Evolutionary conservation across 1,140 invertebrate genomes (phyloP).

Genomic region (Goniozus legneri): DNA sequence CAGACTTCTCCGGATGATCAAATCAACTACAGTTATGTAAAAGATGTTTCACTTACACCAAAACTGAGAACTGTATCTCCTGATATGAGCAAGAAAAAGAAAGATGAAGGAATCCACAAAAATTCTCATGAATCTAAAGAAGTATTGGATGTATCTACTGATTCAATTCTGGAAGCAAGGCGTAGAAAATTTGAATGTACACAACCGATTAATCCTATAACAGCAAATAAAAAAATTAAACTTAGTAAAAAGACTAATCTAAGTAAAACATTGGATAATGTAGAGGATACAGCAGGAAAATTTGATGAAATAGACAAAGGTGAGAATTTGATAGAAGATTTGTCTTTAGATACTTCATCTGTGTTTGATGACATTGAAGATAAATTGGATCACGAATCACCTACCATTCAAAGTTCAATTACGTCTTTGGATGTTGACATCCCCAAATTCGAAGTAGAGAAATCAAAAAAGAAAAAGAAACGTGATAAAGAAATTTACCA

Average conservation of each 20-base stretch:
- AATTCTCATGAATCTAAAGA: conserved; percentile 23
- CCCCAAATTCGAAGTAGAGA: conserved; percentile 26
- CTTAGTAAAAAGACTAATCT: conserved; percentile 34
- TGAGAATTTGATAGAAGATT: conserved; percentile 18
- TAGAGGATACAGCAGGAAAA: conserved; percentile 12
- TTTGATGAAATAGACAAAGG: conserved; percentile 12
- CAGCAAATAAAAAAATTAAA: conserved; percentile 49
- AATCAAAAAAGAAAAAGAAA: conserved; percentile 44
- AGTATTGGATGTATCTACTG: conserved; percentile 16
- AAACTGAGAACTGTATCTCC: conserved; percentile 17
- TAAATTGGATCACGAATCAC: conserved; percentile 16
- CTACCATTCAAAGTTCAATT: conserved; percentile 14
- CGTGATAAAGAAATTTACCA: conserved; percentile 49
- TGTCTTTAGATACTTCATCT: conserved; percentile 28
- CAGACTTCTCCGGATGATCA: conserved; percentile 21
- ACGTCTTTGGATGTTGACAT: conserved; percentile 26
- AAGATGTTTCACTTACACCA: conserved; percentile 17
- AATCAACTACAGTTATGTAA: conserved; percentile 8
- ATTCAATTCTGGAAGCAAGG: conserved; percentile 45
- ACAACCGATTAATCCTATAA: conserved; percentile 36
- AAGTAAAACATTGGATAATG: conserved; percentile 17
- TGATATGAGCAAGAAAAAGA: conserved; percentile 26
- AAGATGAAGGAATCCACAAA: conserved; percentile 16
- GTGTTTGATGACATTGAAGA: conserved; percentile 32
- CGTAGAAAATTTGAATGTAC: conserved; percentile 47